Evolutionary conservation across 2,797 vertebrate genomes (phyloP).

Genomic region (Chloroceryle inda): DNA sequence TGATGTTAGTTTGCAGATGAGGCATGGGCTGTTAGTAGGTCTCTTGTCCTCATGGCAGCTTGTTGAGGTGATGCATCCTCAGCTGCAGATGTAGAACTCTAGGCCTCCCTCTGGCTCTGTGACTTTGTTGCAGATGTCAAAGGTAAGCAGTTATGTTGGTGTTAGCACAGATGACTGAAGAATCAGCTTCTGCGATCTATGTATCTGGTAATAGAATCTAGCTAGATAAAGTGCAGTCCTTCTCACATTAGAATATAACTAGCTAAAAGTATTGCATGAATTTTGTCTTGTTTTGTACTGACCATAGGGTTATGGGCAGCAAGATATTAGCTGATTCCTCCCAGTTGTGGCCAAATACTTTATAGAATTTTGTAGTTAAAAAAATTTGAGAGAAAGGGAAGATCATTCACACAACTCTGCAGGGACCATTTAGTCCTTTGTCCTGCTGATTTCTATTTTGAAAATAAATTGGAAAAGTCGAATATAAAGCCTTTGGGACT

Average conservation of each 20-base stretch:
- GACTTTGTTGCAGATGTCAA: background rate
- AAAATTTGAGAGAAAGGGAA: slow-evolving; percentile 2
- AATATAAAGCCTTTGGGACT: slow-evolving; percentile 44
- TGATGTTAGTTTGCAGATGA: accelerated
- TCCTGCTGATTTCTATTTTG: slow-evolving; percentile 58
- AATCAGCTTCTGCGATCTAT: background rate
- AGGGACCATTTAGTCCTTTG: slow-evolving; percentile 36
- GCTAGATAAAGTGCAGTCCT: background rate
- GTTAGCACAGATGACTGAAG: background rate
- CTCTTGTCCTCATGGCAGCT: background rate
- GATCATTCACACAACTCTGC: background rate
- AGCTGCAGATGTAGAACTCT: background rate
- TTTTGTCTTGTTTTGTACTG: background rate
- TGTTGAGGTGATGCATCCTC: background rate
- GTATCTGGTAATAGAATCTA: background rate
- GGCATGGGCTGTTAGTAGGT: accelerated
- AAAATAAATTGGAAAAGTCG: slow-evolving; percentile 63
- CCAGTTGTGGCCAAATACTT: background rate
- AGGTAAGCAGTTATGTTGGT: background rate
- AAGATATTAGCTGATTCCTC: background rate
- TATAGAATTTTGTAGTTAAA: slow-evolving; percentile 20
- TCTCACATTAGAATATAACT: background rate
- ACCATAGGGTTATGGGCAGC: background rate
- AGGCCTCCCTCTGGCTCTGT: background rate
- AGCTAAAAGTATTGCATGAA: background rate